These are phyloP conservation scores for Elegia similella DNA, from an alignment of 2,888 invertebrate species.

Conservation along the genomic window DNA sequence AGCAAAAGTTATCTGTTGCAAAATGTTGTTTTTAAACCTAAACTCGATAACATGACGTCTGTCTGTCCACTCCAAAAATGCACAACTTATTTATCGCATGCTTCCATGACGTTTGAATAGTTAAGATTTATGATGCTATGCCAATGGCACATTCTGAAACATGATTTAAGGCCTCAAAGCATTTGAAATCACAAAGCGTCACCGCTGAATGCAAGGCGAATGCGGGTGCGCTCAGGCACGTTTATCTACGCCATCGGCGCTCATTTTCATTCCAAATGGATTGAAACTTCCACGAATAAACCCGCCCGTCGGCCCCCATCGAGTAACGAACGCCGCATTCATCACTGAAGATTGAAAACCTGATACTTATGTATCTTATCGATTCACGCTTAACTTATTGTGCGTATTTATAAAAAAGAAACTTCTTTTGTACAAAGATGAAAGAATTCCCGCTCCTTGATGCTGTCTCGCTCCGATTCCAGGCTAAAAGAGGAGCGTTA, in stretches of 20 bases:
- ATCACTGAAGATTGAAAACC: constrained; percentile 17
- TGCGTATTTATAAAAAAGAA: constrained; percentile 36
- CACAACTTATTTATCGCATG: neutral
- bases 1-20: too few relatives aligned
- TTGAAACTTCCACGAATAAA: constrained; percentile 14
- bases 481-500: constrained; percentile 27
- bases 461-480: constrained; percentile 41
- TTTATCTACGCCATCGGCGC: constrained; percentile 15
- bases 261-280: constrained; percentile 15
- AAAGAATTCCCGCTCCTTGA: constrained; percentile 60
- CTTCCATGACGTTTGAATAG: neutral
- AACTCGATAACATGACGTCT: too few relatives aligned
- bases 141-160: constrained; percentile 2
- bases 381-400: constrained; percentile 17
- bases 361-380: constrained; percentile 17
- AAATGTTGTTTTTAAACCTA: too few relatives aligned
- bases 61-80: neutral
- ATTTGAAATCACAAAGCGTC: constrained; percentile 6
- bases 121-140: neutral
- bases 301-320: constrained; percentile 12
- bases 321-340: constrained; percentile 10
- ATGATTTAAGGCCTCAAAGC: constrained; percentile 8
- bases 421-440: constrained; percentile 59
- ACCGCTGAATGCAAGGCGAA: constrained; percentile 11
- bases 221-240: constrained; percentile 10